A percentile compares a stretch with the other conserved stretches of the same genome.
phyloP scores from a whole-genome alignment of 2,797 vertebrate genomes.

The Sebastolobus alascanus region DNA sequence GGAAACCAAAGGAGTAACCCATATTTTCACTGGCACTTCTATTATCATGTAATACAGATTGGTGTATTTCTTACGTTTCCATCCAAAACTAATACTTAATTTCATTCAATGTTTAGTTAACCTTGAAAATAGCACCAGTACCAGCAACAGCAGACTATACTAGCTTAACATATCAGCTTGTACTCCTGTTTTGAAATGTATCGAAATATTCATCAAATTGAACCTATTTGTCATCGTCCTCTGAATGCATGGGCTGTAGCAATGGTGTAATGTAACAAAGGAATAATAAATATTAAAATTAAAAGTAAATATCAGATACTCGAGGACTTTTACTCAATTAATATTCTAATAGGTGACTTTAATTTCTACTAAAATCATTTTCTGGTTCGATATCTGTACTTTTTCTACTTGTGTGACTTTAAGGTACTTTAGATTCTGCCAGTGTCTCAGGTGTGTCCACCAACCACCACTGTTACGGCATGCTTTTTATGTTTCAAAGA shows the following conservation, averaged over 20 bases:
- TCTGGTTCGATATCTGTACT: no score
- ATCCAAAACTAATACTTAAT: constrained; percentile 30
- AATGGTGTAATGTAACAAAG: background rate
- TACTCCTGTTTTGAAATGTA: constrained; percentile 2
- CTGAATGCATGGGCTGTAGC: background rate
- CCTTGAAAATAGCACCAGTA: constrained; percentile 16
- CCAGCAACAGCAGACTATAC: constrained; percentile 9
- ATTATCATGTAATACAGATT: constrained; percentile 48
- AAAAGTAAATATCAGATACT: no score
- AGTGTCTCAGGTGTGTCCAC: background rate
- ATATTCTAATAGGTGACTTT: no score
- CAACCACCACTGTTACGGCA: background rate
- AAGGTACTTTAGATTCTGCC: background rate
- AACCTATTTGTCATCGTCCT: background rate
- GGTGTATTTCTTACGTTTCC: constrained; percentile 48
- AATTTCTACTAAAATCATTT: no score
- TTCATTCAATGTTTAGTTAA: constrained; percentile 54
- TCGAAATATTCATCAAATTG: background rate
- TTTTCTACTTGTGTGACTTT: no score
- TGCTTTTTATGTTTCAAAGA: background rate
- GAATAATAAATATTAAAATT: no score
- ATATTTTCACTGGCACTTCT: constrained; percentile 67
- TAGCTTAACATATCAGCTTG: background rate
- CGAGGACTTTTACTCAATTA: no score
- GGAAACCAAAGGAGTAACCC: constrained; percentile 54